Evolutionary conservation across 1,140 invertebrate species (phyloP).

Genomic region (Caenorhabditis brenneri): DNA sequence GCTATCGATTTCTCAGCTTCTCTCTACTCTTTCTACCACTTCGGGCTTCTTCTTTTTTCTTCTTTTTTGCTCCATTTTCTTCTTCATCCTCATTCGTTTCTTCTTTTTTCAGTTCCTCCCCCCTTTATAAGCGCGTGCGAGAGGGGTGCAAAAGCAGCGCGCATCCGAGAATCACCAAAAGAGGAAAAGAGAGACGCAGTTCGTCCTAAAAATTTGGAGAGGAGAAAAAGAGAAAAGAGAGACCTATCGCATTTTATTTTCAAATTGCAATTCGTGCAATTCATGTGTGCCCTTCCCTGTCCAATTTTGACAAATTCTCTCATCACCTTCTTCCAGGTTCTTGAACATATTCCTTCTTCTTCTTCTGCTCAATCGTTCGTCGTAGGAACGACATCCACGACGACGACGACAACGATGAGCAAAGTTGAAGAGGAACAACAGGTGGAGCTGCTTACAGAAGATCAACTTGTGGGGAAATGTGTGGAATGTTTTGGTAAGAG

Average conservation of each 20-base stretch:
- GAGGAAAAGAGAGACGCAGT: constrained; percentile 1
- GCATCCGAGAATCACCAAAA: constrained; percentile 8
- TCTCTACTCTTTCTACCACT: background rate
- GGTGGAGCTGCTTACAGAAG: background rate
- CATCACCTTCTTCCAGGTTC: background rate
- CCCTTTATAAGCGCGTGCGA: constrained; percentile 8
- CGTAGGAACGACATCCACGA: background rate
- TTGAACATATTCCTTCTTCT: background rate
- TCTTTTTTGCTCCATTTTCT: background rate
- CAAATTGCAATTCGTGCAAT: constrained; percentile 24
- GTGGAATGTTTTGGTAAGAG: constrained; percentile 1
- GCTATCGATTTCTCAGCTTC: constrained; percentile 35
- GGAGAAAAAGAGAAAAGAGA: constrained; percentile 28
- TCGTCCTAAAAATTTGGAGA: constrained; percentile 11
- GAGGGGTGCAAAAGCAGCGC: constrained; percentile 9
- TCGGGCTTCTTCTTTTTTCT: constrained; percentile 2
- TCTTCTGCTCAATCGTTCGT: constrained; percentile 6
- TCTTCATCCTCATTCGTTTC: background rate
- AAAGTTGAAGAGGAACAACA: constrained; percentile 14
- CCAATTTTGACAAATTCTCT: background rate
- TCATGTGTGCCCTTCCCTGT: background rate
- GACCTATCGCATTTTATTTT: constrained; percentile 41
- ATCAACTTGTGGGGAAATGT: constrained; percentile 25
- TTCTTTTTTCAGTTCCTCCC: constrained; percentile 13
- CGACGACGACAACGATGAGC: background rate